These are phyloP conservation scores for Pseudococcus viburni DNA, from an alignment of 2,888 invertebrate genomes.

Conservation along the genomic window DNA sequence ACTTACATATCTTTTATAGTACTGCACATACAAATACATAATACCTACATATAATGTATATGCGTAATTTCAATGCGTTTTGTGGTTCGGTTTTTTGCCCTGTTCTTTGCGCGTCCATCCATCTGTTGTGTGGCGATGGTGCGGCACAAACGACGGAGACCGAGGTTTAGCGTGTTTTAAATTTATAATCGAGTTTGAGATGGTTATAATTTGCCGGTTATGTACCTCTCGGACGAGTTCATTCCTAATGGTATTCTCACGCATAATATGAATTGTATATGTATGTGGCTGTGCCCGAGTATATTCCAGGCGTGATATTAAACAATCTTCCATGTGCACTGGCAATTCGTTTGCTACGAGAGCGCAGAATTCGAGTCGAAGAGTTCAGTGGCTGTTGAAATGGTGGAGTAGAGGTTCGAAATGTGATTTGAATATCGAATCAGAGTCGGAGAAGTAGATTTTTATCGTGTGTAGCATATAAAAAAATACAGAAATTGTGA, in stretches of 20 bases:
- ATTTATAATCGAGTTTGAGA: constrained; percentile 43
- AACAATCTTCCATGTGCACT: background rate
- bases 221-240: constrained; percentile 41
- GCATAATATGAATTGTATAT: constrained; percentile 15
- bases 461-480: too few species aligned
- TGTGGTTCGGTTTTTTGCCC: constrained; percentile 35
- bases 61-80: constrained; percentile 39
- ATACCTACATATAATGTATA: background rate
- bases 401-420: background rate
- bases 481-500: too few species aligned
- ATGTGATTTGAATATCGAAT: too few species aligned
- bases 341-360: background rate
- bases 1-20: background rate
- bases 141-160: background rate
- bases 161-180: constrained; percentile 34
- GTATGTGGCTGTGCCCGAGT: background rate
- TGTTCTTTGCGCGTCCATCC: background rate
- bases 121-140: background rate
- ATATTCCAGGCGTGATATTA: constrained; percentile 16
- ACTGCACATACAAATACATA: background rate
- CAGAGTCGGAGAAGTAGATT: too few species aligned
- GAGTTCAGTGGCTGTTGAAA: constrained; percentile 7
- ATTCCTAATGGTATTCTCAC: constrained; percentile 35
- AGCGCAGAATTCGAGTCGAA: background rate
- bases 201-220: constrained; percentile 43